These are phyloP conservation scores for Misgurnus anguillicaudatus DNA, from an alignment of 2,113 vertebrate species.

Conservation along the genomic window DNA sequence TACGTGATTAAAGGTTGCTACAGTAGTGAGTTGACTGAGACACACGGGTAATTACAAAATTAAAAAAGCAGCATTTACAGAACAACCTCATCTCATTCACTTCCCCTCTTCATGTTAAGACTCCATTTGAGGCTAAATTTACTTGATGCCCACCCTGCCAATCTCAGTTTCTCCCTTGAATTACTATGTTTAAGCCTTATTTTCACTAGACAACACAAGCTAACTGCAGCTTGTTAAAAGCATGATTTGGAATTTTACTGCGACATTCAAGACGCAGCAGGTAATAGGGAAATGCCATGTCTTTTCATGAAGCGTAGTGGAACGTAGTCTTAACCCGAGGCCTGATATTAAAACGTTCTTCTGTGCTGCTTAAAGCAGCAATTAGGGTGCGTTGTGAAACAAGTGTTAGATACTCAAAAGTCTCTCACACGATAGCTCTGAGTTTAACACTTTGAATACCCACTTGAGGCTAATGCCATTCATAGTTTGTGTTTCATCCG, in stretches of 20 bases:
- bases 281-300: conserved; percentile 54
- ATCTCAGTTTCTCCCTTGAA: conserved; percentile 41
- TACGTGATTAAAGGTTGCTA: too few species aligned
- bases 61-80: conserved; percentile 4
- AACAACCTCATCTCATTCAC: not conserved
- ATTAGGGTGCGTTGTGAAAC: conserved; percentile 64
- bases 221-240: conserved; percentile 44
- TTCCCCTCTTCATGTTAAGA: conserved; percentile 9
- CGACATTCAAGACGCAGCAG: conserved; percentile 34
- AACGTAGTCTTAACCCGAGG: conserved; percentile 57
- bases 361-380: conserved; percentile 57
- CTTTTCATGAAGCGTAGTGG: conserved; percentile 41
- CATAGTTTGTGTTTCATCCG: conserved; percentile 38
- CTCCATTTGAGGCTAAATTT: conserved; percentile 38
- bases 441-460: conserved; percentile 50
- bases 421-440: conserved; percentile 53
- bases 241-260: conserved; percentile 45
- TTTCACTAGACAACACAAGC: conserved; percentile 42
- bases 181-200: conserved; percentile 49
- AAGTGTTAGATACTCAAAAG: conserved; percentile 60
- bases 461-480: conserved; percentile 59
- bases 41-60: not conserved
- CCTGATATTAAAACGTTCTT: conserved; percentile 53
- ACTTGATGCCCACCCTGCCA: conserved; percentile 1
- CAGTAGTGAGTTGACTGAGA: too few species aligned